Evolutionary conservation across 2,888 invertebrate species (phyloP).

Genomic region (Scaptomyza parva): DNA sequence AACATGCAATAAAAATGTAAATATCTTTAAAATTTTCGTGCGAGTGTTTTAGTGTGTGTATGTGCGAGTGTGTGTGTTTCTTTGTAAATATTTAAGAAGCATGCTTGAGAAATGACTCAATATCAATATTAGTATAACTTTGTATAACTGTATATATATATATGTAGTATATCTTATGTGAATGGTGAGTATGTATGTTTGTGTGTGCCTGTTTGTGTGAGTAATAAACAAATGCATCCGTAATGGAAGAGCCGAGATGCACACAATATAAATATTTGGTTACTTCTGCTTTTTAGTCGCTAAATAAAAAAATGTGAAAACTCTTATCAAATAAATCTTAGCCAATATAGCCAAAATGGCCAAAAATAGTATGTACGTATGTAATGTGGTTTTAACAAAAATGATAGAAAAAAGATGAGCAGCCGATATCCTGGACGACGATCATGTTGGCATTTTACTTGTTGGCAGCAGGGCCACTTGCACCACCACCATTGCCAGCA

Average conservation of each 20-base stretch:
- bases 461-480: slow-evolving; percentile 14
- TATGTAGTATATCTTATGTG: slow-evolving; percentile 14
- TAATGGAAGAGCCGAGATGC: slow-evolving; percentile 52
- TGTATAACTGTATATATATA: slow-evolving; percentile 15
- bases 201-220: slow-evolving; percentile 10
- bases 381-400: slow-evolving; percentile 35
- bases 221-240: slow-evolving; percentile 41
- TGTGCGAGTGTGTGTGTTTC: not conserved
- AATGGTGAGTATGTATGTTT: slow-evolving; percentile 27
- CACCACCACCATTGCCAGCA: slow-evolving; percentile 32
- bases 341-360: slow-evolving; percentile 35
- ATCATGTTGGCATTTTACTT: slow-evolving; percentile 34
- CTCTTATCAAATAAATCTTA: slow-evolving; percentile 55
- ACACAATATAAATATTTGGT: slow-evolving; percentile 45
- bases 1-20: slow-evolving; percentile 67
- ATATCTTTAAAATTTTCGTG: slow-evolving; percentile 50
- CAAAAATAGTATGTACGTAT: slow-evolving; percentile 20
- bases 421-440: slow-evolving; percentile 25
- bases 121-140: slow-evolving; percentile 41
- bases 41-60: slow-evolving; percentile 6
- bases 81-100: slow-evolving; percentile 40
- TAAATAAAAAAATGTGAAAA: slow-evolving; percentile 49
- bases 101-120: slow-evolving; percentile 33
- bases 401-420: slow-evolving; percentile 14
- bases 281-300: slow-evolving; percentile 48